phyloP scores from a whole-genome alignment of 2,113 vertebrate genomes.

The Eurystomus gularis region DNA sequence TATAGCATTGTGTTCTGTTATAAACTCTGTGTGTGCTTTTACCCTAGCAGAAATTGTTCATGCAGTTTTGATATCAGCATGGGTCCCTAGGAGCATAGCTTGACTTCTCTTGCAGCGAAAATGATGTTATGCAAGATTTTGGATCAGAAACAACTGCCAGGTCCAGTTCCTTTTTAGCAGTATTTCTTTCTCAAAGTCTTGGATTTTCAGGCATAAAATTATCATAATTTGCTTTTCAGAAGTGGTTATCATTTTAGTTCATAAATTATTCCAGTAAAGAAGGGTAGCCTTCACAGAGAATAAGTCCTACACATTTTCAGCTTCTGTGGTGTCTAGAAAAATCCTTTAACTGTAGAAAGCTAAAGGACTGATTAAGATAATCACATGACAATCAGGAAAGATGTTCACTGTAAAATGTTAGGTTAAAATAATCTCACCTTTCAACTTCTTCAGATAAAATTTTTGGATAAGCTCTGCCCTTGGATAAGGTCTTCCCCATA shows the following conservation, averaged over 20 bases:
- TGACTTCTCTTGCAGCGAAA: not conserved
- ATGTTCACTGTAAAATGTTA: not conserved
- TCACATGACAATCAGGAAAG: not conserved
- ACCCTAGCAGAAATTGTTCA: not conserved
- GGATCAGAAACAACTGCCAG: not conserved
- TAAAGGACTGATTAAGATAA: not conserved
- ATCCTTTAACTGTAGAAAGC: not conserved
- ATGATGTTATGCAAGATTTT: not conserved
- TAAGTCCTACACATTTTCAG: not conserved
- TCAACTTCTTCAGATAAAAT: not conserved
- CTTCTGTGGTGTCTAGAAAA: not conserved
- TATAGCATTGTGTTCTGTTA: not conserved
- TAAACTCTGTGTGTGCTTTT: not conserved
- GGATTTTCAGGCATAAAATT: not conserved
- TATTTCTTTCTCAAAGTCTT: not conserved
- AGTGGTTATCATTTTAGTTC: not conserved
- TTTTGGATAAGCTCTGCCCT: not conserved
- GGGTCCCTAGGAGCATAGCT: not conserved
- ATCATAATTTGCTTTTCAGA: not conserved
- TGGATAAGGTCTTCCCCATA: not conserved
- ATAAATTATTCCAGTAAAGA: not conserved
- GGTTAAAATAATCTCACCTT: not conserved
- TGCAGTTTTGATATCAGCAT: not conserved
- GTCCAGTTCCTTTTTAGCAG: not conserved
- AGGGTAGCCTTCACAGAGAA: not conserved